These are phyloP conservation scores for Adelognathus sp. DNA, from an alignment of 2,888 invertebrate species.

Conservation along the genomic window DNA sequence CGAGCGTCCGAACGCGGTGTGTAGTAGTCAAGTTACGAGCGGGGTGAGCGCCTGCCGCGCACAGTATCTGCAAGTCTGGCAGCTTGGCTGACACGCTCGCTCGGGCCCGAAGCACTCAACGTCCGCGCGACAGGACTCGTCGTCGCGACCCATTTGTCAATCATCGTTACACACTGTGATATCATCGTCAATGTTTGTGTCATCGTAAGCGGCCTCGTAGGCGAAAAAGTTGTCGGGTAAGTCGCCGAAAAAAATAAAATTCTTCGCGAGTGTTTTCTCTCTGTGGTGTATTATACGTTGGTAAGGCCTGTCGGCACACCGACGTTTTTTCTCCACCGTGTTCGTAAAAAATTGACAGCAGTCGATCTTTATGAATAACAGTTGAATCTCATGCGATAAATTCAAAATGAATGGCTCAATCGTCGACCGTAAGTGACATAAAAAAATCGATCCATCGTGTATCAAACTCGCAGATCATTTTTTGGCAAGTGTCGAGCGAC, in stretches of 20 bases:
- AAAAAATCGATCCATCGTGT: not conserved
- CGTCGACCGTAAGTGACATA: too few relatives aligned
- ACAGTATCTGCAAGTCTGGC: not conserved
- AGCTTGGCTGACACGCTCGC: conserved; percentile 18
- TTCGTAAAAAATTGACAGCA: too few relatives aligned
- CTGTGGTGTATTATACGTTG: not conserved
- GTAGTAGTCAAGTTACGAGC: too few relatives aligned
- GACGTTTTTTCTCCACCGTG: too few relatives aligned
- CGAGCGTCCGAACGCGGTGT: too few relatives aligned
- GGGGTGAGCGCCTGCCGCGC: conserved; percentile 1
- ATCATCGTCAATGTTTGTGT: conserved; percentile 8
- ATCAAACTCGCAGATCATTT: not conserved
- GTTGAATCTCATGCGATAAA: too few relatives aligned
- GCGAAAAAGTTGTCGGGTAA: conserved; percentile 25
- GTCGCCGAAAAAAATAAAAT: conserved; percentile 48
- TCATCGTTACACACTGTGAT: too few relatives aligned
- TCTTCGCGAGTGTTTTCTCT: conserved; percentile 44
- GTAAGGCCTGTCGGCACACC: not conserved
- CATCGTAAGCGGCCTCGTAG: conserved; percentile 2
- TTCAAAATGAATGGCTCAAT: too few relatives aligned
- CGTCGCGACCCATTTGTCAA: not conserved
- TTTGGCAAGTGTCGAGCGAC: conserved; percentile 63
- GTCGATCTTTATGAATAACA: too few relatives aligned
- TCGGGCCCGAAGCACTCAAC: not conserved
- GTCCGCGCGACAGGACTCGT: not conserved